Percentiles rank a stretch among this genome's conserved stretches.
Evolutionary conservation across 2,113 vertebrate species (phyloP).

Genomic region (Grallaria varia): DNA sequence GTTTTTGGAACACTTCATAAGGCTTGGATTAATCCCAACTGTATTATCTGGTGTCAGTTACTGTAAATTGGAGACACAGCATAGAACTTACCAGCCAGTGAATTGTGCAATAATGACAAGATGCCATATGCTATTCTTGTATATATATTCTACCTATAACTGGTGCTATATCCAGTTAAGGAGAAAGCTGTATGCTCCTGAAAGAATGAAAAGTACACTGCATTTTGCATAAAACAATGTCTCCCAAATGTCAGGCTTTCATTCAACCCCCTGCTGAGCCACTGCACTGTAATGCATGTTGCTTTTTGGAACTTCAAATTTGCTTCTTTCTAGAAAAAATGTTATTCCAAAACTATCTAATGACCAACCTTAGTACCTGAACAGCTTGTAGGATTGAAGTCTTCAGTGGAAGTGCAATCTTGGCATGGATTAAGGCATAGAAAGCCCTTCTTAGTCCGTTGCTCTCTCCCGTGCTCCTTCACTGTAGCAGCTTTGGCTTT

Average conservation of each 20-base stretch:
- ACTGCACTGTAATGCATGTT: neutral
- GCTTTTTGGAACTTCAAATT: neutral
- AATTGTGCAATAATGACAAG: neutral
- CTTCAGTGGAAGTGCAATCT: neutral
- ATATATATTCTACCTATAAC: neutral
- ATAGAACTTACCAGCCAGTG: neutral
- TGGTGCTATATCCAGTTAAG: neutral
- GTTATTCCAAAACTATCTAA: neutral
- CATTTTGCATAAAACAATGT: neutral
- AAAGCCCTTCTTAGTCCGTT: neutral
- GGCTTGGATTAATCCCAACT: conserved; percentile 38
- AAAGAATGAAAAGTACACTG: neutral
- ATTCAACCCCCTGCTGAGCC: neutral
- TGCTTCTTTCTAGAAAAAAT: neutral
- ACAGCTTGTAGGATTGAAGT: neutral
- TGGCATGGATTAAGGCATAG: neutral
- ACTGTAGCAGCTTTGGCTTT: neutral
- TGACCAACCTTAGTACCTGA: neutral
- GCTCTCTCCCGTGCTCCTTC: neutral
- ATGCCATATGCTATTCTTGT: neutral
- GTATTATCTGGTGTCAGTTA: conserved; percentile 50
- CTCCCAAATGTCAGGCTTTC: neutral
- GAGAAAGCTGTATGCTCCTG: neutral
- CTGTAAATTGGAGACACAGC: neutral
- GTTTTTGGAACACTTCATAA: conserved; percentile 35